A percentile compares a stretch with the other conserved stretches of the same genome.
phyloP scores from a whole-genome alignment of 2,888 invertebrate genomes.

The Drosophila kuntzei region DNA sequence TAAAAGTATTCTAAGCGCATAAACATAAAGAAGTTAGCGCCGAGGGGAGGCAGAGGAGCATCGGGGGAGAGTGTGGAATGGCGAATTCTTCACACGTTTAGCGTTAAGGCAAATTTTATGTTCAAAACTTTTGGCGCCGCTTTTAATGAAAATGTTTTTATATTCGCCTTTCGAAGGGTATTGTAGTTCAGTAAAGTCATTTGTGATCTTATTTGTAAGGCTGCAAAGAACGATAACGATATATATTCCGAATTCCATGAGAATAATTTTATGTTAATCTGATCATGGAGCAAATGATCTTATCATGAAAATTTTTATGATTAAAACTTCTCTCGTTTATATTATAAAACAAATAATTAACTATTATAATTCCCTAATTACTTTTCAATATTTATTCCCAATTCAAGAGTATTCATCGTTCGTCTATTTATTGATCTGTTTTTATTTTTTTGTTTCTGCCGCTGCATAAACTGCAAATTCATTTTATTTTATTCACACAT shows the following conservation, averaged over 20 bases:
- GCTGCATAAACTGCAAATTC: slow-evolving; percentile 26
- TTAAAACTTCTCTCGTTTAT: no score
- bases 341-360: no score
- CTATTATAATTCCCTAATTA: no score
- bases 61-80: neutral
- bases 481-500: slow-evolving; percentile 16
- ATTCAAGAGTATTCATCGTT: slow-evolving; percentile 8
- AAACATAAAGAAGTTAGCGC: slow-evolving; percentile 44
- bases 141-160: slow-evolving; percentile 55
- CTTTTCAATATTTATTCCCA: no score
- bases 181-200: neutral
- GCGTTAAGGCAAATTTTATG: slow-evolving; percentile 61
- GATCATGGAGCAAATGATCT: neutral
- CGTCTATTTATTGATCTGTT: neutral
- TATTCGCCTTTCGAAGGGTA: slow-evolving; percentile 7
- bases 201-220: neutral
- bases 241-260: neutral
- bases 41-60: no score
- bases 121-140: slow-evolving; percentile 48
- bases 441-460: neutral
- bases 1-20: slow-evolving; percentile 65
- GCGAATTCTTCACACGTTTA: slow-evolving; percentile 67
- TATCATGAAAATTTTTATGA: no score
- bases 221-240: neutral
- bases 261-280: neutral